Base-by-base conservation (phyloP, 2,113 vertebrate genomes). In the Nothoprocta pentlandii region DNA sequence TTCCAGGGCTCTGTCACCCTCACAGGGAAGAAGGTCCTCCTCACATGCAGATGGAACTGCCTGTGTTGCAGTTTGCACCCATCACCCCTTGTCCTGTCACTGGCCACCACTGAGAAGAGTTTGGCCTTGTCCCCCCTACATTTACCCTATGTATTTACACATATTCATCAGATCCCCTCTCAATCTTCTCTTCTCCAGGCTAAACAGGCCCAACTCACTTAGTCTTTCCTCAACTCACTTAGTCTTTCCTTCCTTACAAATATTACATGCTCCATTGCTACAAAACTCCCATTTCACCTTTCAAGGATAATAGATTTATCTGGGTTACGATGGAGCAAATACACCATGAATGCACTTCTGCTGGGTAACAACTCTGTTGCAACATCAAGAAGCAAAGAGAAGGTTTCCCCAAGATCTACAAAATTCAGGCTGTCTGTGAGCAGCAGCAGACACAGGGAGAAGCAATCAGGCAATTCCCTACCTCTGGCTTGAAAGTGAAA, bases 401-500 rank as follows among this genome's bases (percentile, higher is more conserved):
- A 68, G n/a, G 61, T 13, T 49, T 70, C n/a, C 23, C 54, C 3
- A 23, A 81, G 61, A 77, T 32, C 22, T 26, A 25, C 6, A 13
- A 46, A 76, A 36, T 21, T 78, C 66, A 64, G 20, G 32, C 34
- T 59, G 54, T 59, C 10, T 53, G 12, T 30, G 62, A 12, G 10
- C 53, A 30, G 1, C 9, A 71, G 49, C 14, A 30, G 34, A 44
- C 28, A 26, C 0, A 46, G 54, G 54, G 44, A 93, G 8, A 80
- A 70, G 44, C 5, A 51, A 58, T 32, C 49, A 39, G 30, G 36
- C 71, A 73, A 32, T 9, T 3, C 96, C 97, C 95, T 96, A 99
- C 99, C 94, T 99, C 77, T 80, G 98, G 98, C 63, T 98, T 98
- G 95, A 98, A 99, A 95, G 86, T 93, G 96, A 99, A 99, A 51